Conservation (phyloP, 2,113 vertebrate species). For the Microcebus lehilahytsara region DNA sequence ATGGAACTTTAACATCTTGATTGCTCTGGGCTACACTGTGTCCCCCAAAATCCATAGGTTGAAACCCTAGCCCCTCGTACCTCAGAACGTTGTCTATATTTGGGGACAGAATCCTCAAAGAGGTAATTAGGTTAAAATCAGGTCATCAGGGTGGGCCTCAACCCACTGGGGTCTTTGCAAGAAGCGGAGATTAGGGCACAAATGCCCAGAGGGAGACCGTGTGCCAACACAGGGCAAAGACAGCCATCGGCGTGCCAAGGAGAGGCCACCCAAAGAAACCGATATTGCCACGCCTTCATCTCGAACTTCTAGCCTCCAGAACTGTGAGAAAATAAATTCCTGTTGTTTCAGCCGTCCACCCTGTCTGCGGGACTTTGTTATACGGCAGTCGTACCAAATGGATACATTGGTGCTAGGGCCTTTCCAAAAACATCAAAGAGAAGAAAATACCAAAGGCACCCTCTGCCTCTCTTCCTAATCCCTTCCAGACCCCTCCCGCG, state of each 20-base stretch:
- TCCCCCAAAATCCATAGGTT: neutral
- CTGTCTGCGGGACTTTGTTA: neutral
- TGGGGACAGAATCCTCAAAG: neutral
- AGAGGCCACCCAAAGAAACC: neutral
- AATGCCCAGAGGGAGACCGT: neutral
- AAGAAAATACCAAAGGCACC: neutral
- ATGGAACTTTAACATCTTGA: neutral
- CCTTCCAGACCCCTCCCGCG: neutral
- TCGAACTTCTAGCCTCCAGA: neutral
- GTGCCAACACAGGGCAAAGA: neutral
- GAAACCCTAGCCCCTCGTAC: neutral
- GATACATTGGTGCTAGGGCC: neutral
- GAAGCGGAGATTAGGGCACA: neutral
- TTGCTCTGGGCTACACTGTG: neutral
- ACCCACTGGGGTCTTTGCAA: neutral
- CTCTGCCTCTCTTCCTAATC: neutral
- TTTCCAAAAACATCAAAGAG: neutral
- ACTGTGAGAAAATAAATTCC: neutral
- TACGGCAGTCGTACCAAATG: neutral
- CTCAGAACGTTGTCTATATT: neutral
- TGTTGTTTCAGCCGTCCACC: neutral
- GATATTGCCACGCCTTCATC: neutral
- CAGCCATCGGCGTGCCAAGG: neutral
- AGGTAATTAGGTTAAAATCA: neutral
- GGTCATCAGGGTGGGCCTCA: neutral